phyloP scores from a whole-genome alignment of 2,797 vertebrate species.

The Onychomys arenicola region DNA sequence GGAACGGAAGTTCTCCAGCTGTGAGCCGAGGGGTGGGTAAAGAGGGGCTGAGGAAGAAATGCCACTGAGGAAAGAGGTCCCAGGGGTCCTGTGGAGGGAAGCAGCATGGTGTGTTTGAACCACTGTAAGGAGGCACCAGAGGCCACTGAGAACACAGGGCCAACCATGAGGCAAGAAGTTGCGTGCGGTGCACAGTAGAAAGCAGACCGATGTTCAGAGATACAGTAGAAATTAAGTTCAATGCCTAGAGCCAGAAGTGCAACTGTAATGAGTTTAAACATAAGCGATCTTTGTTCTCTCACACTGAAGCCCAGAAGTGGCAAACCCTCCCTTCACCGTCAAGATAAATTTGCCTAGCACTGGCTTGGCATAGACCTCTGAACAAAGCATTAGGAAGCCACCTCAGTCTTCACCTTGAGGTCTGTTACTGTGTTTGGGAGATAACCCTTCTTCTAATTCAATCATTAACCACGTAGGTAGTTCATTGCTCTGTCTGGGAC shows the following conservation, averaged over 20 bases:
- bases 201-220: not conserved
- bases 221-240: not conserved
- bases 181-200: not conserved
- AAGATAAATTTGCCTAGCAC: not conserved
- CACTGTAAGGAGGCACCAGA: not conserved
- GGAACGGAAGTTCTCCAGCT: not conserved
- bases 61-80: not conserved
- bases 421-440: conserved; percentile 25
- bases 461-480: not conserved
- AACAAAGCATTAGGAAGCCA: not conserved
- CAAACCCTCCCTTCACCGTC: not conserved
- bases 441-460: conserved; percentile 1
- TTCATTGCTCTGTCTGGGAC: not conserved
- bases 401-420: not conserved
- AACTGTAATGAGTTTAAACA: not conserved
- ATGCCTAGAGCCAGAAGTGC: not conserved
- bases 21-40: not conserved
- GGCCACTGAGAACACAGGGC: not conserved
- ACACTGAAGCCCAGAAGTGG: not conserved
- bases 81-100: not conserved
- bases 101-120: not conserved
- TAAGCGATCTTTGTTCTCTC: not conserved
- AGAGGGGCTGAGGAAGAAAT: not conserved
- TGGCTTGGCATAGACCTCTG: not conserved
- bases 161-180: not conserved